Evolutionary conservation across 1,140 invertebrate species (phyloP).

Genomic region (Conopomorpha cramerella): DNA sequence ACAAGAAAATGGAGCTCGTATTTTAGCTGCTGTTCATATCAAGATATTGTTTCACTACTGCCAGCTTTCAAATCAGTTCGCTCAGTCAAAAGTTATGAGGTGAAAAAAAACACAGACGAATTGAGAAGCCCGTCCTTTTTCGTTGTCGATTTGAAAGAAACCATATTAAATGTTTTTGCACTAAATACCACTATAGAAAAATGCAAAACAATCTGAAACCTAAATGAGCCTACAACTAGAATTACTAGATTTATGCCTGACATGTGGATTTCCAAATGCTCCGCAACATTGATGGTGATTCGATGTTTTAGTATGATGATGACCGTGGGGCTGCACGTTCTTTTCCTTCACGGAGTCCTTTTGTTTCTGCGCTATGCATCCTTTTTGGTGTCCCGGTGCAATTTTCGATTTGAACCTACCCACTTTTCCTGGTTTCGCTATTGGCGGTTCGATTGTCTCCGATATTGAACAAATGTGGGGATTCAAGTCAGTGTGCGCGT

Average conservation of each 20-base stretch:
- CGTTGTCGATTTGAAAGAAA: too few species aligned
- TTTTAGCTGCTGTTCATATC: too few species aligned
- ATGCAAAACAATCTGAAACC: conserved; percentile 3
- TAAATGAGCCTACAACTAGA: conserved; percentile 44
- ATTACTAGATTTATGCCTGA: conserved; percentile 37
- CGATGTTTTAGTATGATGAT: conserved; percentile 43
- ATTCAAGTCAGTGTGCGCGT: conserved; percentile 18
- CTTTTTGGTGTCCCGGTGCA: conserved; percentile 31
- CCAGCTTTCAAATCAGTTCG: too few species aligned
- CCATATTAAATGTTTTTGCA: too few species aligned
- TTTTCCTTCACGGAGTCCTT: conserved; percentile 28
- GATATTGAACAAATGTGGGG: conserved; percentile 18
- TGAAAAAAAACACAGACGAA: too few species aligned
- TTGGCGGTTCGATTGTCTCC: conserved; percentile 16
- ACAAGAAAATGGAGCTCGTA: too few species aligned
- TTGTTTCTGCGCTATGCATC: conserved; percentile 8
- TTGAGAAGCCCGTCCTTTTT: too few species aligned
- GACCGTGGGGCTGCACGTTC: conserved; percentile 28
- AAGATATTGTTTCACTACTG: too few species aligned
- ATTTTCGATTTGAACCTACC: conserved; percentile 34
- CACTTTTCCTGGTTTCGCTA: conserved; percentile 35
- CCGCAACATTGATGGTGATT: conserved; percentile 51
- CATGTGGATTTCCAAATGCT: conserved; percentile 45
- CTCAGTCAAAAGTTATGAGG: too few species aligned
- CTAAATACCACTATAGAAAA: conserved; percentile 7